phyloP scores from a whole-genome alignment of 2,113 vertebrate species.

The Rhagologus leucostigma region DNA sequence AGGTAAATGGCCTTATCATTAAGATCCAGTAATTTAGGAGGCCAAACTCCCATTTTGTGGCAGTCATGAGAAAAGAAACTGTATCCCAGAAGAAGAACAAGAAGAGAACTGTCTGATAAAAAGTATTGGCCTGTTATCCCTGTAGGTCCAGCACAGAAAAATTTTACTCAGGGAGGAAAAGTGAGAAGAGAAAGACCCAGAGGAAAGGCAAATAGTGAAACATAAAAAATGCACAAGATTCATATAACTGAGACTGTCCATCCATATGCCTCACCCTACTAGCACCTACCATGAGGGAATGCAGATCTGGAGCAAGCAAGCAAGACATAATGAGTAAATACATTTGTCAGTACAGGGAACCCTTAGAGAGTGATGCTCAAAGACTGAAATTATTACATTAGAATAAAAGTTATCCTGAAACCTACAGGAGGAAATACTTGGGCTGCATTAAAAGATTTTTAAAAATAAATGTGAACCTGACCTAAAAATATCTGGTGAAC shows the following conservation, averaged over 20 bases:
- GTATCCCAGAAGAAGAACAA: background rate
- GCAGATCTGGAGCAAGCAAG: background rate
- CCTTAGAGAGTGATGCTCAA: background rate
- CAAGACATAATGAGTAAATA: background rate
- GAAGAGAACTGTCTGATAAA: background rate
- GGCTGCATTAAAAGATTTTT: background rate
- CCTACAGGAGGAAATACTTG: background rate
- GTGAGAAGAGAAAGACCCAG: background rate
- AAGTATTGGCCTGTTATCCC: background rate
- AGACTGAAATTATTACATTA: background rate
- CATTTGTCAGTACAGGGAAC: background rate
- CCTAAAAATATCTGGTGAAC: background rate
- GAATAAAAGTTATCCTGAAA: background rate
- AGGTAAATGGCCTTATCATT: background rate
- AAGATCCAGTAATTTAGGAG: conserved; percentile 32
- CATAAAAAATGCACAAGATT: background rate
- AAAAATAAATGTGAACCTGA: background rate
- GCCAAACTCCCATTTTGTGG: conserved; percentile 3
- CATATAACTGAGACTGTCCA: background rate
- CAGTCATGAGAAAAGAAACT: background rate
- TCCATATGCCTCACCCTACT: background rate
- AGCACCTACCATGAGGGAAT: background rate
- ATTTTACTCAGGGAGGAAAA: background rate
- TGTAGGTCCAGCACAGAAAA: background rate
- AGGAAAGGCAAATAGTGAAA: background rate